A percentile compares a stretch with the other conserved stretches of the same genome.
Evolutionary conservation across 2,888 invertebrate species (phyloP).

Genomic region (Brenthis hecate): DNA sequence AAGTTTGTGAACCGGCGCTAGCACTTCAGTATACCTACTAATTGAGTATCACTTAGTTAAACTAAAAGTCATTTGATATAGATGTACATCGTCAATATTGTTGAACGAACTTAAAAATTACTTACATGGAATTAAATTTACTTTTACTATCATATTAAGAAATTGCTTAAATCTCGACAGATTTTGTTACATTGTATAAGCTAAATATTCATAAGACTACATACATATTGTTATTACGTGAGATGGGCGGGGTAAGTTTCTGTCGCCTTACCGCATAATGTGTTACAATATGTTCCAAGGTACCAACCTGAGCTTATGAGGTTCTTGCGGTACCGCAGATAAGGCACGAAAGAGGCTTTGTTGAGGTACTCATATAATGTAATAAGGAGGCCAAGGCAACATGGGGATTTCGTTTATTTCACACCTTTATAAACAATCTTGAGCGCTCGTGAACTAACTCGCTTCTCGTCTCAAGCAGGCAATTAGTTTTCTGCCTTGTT

Average conservation of each 20-base stretch:
- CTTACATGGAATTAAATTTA: no score
- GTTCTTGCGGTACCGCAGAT: constrained; percentile 74
- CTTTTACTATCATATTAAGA: no score
- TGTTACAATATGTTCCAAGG: constrained; percentile 77
- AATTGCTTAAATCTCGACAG: no score
- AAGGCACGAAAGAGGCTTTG: constrained; percentile 76
- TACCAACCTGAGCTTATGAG: constrained; percentile 77
- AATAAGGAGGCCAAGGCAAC: constrained; percentile 69
- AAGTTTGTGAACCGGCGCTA: no score
- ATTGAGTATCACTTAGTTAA: no score
- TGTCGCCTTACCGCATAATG: constrained; percentile 71
- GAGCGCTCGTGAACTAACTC: constrained; percentile 45
- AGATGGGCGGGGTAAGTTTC: constrained; percentile 61
- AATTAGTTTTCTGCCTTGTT: constrained; percentile 54
- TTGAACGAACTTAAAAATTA: no score
- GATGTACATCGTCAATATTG: no score
- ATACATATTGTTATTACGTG: constrained; percentile 71
- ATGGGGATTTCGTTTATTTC: constrained; percentile 59
- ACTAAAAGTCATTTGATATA: no score
- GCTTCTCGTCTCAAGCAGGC: constrained; percentile 56
- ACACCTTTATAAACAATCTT: constrained; percentile 53
- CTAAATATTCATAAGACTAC: constrained; percentile 69
- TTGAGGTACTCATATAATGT: constrained; percentile 68
- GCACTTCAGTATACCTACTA: no score
- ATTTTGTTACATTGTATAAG: constrained; percentile 45